Conservation (phyloP, 2,888 invertebrate species). For the Eupithecia exiguata region DNA sequence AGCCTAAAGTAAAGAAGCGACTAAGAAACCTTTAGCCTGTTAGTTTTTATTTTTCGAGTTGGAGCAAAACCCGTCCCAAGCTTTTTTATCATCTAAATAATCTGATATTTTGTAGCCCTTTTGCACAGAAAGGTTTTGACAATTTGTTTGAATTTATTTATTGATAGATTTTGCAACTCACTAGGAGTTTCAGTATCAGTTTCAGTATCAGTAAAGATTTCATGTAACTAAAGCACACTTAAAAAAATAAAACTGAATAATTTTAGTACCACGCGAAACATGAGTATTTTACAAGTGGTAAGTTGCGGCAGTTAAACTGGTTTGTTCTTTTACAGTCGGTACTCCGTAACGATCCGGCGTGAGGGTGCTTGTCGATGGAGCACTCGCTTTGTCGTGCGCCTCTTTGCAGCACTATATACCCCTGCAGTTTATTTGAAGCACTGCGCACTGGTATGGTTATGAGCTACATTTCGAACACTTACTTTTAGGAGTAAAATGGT, state of each 20-base stretch:
- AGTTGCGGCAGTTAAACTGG: background rate
- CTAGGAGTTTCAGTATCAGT: no score
- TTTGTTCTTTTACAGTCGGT: constrained; percentile 1
- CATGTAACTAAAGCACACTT: background rate
- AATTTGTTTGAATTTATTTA: no score
- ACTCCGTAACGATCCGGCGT: background rate
- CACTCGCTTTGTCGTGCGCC: background rate
- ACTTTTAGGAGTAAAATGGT: background rate
- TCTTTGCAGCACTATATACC: background rate
- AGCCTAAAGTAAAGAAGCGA: no score
- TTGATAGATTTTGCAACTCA: no score
- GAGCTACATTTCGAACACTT: background rate
- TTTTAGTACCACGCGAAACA: background rate
- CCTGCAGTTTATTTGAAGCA: constrained; percentile 1
- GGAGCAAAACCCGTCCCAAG: no score
- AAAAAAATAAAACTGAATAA: background rate
- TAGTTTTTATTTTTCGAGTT: no score
- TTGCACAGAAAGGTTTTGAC: no score
- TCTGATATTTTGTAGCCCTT: no score
- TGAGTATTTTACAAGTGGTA: background rate
- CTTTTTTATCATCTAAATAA: no score
- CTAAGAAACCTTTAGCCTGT: no score
- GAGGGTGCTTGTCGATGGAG: background rate
- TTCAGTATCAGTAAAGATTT: background rate
- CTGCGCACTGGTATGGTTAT: background rate